Evolutionary conservation across 2,113 vertebrate genomes (phyloP).

Genomic region (Macaca fascicularis): DNA sequence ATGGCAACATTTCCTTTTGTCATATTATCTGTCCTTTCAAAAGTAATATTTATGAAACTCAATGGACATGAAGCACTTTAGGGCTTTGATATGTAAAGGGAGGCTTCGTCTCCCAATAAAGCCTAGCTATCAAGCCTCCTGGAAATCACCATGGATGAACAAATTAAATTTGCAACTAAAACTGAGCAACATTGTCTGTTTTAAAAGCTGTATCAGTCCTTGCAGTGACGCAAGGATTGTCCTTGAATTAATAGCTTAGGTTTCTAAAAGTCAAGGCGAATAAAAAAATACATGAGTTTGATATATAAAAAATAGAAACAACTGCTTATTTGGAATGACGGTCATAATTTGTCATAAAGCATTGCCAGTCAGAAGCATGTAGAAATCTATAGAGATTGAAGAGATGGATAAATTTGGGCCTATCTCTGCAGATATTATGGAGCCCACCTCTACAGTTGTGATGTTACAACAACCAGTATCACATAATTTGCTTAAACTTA

Average conservation of each 20-base stretch:
- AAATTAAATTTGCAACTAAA: conserved; percentile 5
- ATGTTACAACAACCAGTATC: not conserved
- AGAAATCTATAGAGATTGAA: not conserved
- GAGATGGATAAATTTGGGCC: not conserved
- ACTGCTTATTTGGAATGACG: not conserved
- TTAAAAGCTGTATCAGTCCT: not conserved
- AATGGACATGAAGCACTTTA: not conserved
- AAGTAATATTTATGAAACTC: not conserved
- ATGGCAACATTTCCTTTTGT: not conserved
- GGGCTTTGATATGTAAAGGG: not conserved
- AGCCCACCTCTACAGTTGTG: not conserved
- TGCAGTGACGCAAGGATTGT: not conserved
- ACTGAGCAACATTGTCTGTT: not conserved
- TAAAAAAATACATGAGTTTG: not conserved
- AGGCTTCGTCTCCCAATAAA: not conserved
- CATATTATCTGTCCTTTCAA: not conserved
- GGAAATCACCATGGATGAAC: not conserved
- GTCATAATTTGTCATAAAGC: not conserved
- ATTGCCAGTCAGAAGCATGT: not conserved
- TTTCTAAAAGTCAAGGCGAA: not conserved
- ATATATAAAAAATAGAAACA: not conserved
- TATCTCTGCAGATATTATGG: not conserved
- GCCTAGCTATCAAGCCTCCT: not conserved
- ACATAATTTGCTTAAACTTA: conserved; percentile 3
- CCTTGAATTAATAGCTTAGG: not conserved